Base-by-base conservation (phyloP, 2,888 invertebrate genomes). In the Zygogramma bicolorata region DNA sequence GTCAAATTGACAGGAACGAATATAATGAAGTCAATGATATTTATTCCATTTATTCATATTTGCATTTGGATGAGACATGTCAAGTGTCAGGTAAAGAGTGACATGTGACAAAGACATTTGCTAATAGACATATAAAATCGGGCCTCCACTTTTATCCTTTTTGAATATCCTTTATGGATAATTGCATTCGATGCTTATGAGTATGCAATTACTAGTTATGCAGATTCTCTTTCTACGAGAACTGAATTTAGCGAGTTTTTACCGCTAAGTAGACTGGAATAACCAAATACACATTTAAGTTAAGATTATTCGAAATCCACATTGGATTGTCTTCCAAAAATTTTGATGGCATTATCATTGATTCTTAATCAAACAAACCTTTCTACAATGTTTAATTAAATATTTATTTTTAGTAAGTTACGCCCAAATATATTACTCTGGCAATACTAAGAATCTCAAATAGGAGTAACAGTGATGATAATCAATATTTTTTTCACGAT, bases 261-360 rank as follows among this genome's bases (percentile, higher is more conserved):
- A 0, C 20, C 18, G 5, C 81, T 80, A 78, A 80, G 82, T 82
- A 83, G 84, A 84, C 84, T 84, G 84, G 82, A 81, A 42, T 76
- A 80, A 84, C 83, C 83, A 84, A 81, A 81, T 82, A 13, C 25
- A 13, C 27, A 22, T 25, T n/a, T 61, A 22, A 67, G 57, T 61
- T 42, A 18, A 27, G 42, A 29, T 10, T 46, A 29, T 63, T 46
- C 25, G 8, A 25, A 42, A 76, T 78, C 77, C 75, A 79, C 68
- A 72, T 76, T 75, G 77, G 76, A 77, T 78, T 77, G 78, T 79
- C 79, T 79, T 79, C 78, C 78, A 78, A 77, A 75, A 74, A 65
- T 42, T 38, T 22, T 40, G 18, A 58, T 66, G 70, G 71, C 75
- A 73, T 73, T 75, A 69, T 68, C n/a, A 15, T 75, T 70, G 8